Conservation (phyloP, 2,888 invertebrate species). For the Aspidapion aeneum region DNA sequence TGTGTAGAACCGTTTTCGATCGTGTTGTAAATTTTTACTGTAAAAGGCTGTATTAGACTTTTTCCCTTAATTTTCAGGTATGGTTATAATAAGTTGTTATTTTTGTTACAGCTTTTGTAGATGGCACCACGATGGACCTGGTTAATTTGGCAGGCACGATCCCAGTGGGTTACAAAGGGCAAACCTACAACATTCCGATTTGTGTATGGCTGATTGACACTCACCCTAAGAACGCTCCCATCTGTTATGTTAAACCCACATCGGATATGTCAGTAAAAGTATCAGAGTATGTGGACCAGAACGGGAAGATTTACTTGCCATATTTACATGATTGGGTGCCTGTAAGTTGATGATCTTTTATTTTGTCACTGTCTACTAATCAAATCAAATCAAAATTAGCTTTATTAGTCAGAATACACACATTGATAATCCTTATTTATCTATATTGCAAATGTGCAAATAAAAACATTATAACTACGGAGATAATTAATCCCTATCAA, state of each 20-base stretch:
- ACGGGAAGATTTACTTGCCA: constrained; percentile 94
- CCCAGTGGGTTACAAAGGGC: constrained; percentile 86
- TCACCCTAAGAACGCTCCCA: constrained; percentile 94
- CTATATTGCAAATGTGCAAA: too few relatives aligned
- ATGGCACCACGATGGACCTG: constrained; percentile 77
- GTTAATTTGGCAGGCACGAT: constrained; percentile 88
- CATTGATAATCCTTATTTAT: too few relatives aligned
- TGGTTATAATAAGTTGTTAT: too few relatives aligned
- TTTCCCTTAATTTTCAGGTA: too few relatives aligned
- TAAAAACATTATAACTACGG: too few relatives aligned
- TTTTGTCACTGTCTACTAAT: not conserved
- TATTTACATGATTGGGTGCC: constrained; percentile 94
- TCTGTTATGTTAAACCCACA: constrained; percentile 94
- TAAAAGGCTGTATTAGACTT: too few relatives aligned
- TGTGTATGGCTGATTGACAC: constrained; percentile 96
- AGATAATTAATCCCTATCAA: too few relatives aligned
- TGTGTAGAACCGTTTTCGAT: too few relatives aligned
- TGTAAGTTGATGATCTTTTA: constrained; percentile 47
- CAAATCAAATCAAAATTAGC: too few relatives aligned
- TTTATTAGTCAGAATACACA: too few relatives aligned
- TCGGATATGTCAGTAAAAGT: constrained; percentile 93
- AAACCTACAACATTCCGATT: constrained; percentile 92
- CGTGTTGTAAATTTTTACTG: too few relatives aligned
- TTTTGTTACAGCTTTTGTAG: constrained; percentile 71
- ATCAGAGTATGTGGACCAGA: constrained; percentile 90